Conservation (phyloP, 2,888 invertebrate species). For the Epinotia brunnichana region DNA sequence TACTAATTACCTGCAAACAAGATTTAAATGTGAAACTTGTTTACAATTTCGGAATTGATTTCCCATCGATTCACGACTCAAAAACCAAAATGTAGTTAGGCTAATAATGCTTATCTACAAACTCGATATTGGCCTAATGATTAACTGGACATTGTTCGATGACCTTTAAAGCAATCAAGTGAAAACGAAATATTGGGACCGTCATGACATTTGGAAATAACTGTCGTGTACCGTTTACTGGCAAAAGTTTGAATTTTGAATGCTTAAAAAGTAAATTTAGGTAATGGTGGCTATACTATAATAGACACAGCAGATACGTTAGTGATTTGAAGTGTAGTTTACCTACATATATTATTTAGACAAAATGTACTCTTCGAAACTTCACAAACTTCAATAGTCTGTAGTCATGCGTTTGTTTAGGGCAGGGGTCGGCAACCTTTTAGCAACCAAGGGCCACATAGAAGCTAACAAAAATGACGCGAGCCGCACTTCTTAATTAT, state of each 20-base stretch:
- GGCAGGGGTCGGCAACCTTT: too few relatives aligned
- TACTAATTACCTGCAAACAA: background rate
- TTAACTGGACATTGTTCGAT: constrained; percentile 33
- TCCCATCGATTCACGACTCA: constrained; percentile 8
- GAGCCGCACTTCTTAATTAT: too few relatives aligned
- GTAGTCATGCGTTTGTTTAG: background rate
- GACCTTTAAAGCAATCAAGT: constrained; percentile 38
- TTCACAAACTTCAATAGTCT: background rate
- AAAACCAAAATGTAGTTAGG: constrained; percentile 1
- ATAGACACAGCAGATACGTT: background rate
- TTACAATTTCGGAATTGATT: background rate
- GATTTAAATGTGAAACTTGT: background rate
- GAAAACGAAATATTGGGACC: constrained; percentile 32
- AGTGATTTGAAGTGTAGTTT: too few relatives aligned
- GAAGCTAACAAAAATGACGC: too few relatives aligned
- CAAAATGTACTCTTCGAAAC: background rate
- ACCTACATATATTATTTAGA: too few relatives aligned
- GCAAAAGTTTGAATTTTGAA: background rate
- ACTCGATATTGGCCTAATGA: constrained; percentile 34
- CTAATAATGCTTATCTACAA: constrained; percentile 5
- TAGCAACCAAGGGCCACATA: too few relatives aligned
- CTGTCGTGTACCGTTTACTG: constrained; percentile 3
- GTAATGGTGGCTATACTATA: background rate
- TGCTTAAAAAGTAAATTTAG: background rate
- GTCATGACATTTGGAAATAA: constrained; percentile 38